Base-by-base conservation (phyloP, 2,113 vertebrate genomes). In the Riparia riparia region DNA sequence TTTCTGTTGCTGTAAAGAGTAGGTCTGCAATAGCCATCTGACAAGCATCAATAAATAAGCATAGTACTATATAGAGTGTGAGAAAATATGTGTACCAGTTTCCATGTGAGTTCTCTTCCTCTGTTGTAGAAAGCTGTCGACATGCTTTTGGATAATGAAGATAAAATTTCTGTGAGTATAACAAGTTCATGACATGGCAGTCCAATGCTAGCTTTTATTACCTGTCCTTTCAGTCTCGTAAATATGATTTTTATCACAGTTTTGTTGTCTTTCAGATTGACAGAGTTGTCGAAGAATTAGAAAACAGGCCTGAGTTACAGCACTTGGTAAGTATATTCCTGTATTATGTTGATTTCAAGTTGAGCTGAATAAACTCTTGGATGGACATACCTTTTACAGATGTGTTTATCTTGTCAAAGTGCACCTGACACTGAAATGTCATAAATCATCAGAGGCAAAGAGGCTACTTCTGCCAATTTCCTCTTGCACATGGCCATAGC, bases 81-180 rank as follows among this genome's bases (percentile, higher is more conserved):
- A 78, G 44, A 78, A 69, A 37, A 74, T n/a, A 19, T 76, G 17
- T 50, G 6, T 64, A 45, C 49, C 32, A 86, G 10, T 61, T 89
- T 76, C 50, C 77, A 93, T 15, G 73, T 54, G 61, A 29, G 1
- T 76, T 85, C 34, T 82, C 71, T 90, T 87, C 82, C 82, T 96
- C 16, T 92, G 42, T 97, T 95, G 68, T 94, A 99, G 99, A 99
- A 99, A 99, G 99, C 99, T 10, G 99, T 99, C n/a, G 99, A 99
- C 96, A 99, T 99, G 99, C 98, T 99, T 96, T 98, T 99, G 96
- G 99, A 99, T 97, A 99, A 99, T 12, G 99, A 99, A 98, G 99
- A 99, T 97, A 99, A 99, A 98, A 99, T 99, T 98, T 99, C 99
- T 1, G 99, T 99, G 96, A 98, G 99, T 98, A 95, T 92, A 53